A percentile compares a stretch with the other conserved stretches of the same genome.
These are phyloP conservation scores for Drosophila infuscata DNA, from an alignment of 2,888 invertebrate species.

Conservation along the genomic window DNA sequence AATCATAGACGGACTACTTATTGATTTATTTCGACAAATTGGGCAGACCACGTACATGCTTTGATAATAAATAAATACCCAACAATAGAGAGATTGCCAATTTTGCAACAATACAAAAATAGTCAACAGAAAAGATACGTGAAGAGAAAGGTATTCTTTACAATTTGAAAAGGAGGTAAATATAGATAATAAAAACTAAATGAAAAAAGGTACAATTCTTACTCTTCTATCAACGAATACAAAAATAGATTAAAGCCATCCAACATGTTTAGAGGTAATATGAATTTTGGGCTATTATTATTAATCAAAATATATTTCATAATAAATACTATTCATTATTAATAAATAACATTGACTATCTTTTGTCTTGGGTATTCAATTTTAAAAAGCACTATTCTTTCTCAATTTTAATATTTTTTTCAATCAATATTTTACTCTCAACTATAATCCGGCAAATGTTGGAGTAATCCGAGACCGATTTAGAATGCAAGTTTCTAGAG, in stretches of 20 bases:
- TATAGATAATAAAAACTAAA: not conserved
- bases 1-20: not conserved
- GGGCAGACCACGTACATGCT: not conserved
- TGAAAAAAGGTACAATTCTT: not conserved
- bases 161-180: too few species aligned
- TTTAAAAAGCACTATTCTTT: not conserved
- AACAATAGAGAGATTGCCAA: not conserved
- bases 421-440: constrained; percentile 11
- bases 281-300: not conserved
- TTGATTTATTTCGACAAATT: not conserved
- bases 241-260: not conserved
- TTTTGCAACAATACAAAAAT: too few species aligned
- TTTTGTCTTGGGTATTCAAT: not conserved
- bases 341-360: not conserved
- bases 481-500: constrained; percentile 44
- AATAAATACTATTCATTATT: not conserved
- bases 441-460: constrained; percentile 16
- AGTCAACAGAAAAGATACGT: not conserved
- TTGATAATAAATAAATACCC: not conserved
- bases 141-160: not conserved
- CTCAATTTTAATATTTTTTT: too few species aligned
- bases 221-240: too few species aligned
- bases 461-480: constrained; percentile 23
- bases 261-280: not conserved
- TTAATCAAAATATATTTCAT: too few species aligned